A percentile compares a stretch with the other conserved stretches of the same genome.
Evolutionary conservation across 2,113 vertebrate species (phyloP).

Genomic region (Vidua chalybeata): DNA sequence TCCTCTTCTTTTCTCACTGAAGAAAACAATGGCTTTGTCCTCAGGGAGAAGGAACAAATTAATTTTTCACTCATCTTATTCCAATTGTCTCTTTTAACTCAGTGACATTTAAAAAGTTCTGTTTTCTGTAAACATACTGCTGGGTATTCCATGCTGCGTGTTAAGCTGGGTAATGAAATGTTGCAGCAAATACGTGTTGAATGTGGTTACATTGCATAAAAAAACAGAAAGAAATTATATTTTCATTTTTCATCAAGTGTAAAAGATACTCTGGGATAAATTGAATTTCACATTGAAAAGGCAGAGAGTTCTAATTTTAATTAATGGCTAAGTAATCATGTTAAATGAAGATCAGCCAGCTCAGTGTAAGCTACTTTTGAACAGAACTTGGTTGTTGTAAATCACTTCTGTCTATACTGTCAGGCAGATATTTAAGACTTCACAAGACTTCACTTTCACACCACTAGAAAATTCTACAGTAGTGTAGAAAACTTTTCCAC

Average conservation of each 20-base stretch:
- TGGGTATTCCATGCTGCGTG: not conserved
- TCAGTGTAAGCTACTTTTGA: not conserved
- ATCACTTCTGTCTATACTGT: not conserved
- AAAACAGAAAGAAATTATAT: not conserved
- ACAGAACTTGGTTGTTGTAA: not conserved
- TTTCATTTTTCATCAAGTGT: not conserved
- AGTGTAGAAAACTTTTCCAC: constrained; percentile 37
- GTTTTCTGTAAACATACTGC: not conserved
- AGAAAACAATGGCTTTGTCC: not conserved
- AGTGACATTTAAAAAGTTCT: not conserved
- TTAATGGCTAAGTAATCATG: not conserved
- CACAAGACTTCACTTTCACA: not conserved
- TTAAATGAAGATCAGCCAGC: not conserved
- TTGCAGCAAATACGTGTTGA: not conserved
- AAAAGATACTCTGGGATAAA: not conserved
- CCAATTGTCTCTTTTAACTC: not conserved
- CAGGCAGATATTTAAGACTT: not conserved
- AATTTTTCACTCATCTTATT: not conserved
- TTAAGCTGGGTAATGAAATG: not conserved
- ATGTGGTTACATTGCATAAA: not conserved
- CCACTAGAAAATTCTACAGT: constrained; percentile 21
- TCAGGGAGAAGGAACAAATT: not conserved
- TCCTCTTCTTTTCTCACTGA: not conserved
- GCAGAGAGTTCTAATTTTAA: not conserved
- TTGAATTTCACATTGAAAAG: not conserved